Evolutionary conservation across 2,888 invertebrate genomes (phyloP), one percentile per base, ranked within the genome.

Genomic region (Napeogenes inachia): DNA sequence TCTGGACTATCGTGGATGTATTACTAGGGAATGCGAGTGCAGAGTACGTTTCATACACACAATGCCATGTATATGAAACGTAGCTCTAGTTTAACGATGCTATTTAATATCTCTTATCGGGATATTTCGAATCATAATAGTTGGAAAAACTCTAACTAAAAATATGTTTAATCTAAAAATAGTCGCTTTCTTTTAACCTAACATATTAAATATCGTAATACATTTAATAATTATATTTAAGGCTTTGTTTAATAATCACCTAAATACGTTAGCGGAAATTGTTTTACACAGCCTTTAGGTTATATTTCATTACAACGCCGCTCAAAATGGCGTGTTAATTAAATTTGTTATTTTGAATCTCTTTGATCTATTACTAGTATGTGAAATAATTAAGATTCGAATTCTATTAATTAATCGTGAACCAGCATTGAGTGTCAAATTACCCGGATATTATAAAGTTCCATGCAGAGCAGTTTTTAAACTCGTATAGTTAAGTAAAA

Each of bases 311-410:
- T 66, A 67, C 54, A 61, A 56, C 53, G 57, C 56, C 60, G 63
- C 64, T 69, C 65, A 65, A 69, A 64, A 65, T 64, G 62, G 56
- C 56, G 55, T 59, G 54, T 63, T 67, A 69, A 67, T 69, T 69
- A 66, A 64, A 61, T 61, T 62, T 66, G 56, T 55, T 45, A 59
- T 62, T 57, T 42, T 47, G 50, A 12, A 30, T 30, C 30, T 30
- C 50, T 61, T 38, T 60, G 54, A 30, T 33, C 33, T 45, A 13
- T 35, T 13, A 59, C 21, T 30, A 56, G 56, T 56, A 56, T 45
- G 42, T 56, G 12, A 21, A 10, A 30, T 56, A 56, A 33, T 30
- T 45, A 12, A 56, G 56, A 45, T 38, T 32, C 50, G 30, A 50
- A 50, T 50, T 50, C 30, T 50, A 50, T 50, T 50, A 50, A 50